Evolutionary conservation across 2,113 vertebrate genomes (phyloP), one percentile per base, ranked within the genome.

Genomic region (Myotis brandtii): DNA sequence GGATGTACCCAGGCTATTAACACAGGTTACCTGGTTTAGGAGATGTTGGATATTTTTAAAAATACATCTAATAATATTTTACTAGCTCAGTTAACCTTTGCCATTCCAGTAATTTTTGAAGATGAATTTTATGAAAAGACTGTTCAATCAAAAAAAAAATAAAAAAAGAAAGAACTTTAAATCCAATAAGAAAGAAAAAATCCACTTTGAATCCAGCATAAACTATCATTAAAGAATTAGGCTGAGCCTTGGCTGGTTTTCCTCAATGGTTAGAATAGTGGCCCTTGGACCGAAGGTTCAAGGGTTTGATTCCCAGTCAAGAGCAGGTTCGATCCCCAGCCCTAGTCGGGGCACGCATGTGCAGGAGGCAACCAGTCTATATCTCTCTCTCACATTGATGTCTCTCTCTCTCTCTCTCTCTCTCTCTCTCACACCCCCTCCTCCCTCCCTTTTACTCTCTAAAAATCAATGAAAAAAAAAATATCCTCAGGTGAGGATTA

Each of bases 121-220:
- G 43, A 95, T 20, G 50, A 89, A 82, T 79, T 89, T 93, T 64
- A 86, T 40, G 50, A 84, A 83, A 93, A 91, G 23, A 83, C 23
- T 86, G 91, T 95, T 89, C 50, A 48, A 13, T 67, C 23, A 69
- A 34, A 62, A 59, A 59, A 25, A 62, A 9, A 59, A 59, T 11
- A 59, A 25, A 59, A 59, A 56, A 59, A 59, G 56, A 9, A 59
- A 56, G 54, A 56, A 56, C 54, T 81, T 20, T 56, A 27, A 59
- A 75, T 50, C 48, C 17, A 50, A 20, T 34, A 46, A 73, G 43
- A 43, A 43, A 13, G 8, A 32, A 32, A 66, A n/a, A 17, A 46
- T 37, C 67, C 48, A 14, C 18, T 83, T 16, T 76, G 32, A 72
- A 77, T 54, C 34, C 20, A 54, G 43, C 62, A 87, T 70, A 83